phyloP scores from a whole-genome alignment of 2,888 invertebrate species.

The Tipula lateralis region DNA sequence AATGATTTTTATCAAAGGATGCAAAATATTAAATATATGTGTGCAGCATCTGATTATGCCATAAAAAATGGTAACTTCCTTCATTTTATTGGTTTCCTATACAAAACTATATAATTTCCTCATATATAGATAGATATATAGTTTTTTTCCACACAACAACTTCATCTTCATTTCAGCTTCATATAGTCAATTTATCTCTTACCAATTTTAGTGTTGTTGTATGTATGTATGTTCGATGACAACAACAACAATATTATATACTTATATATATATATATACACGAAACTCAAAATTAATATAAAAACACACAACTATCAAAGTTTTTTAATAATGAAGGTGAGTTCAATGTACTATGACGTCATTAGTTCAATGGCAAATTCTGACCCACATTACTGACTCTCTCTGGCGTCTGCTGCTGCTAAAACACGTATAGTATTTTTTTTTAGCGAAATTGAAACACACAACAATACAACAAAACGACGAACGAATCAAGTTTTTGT shows the following conservation, averaged over 20 bases:
- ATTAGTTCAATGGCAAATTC: slow-evolving; percentile 51
- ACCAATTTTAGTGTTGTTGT: background rate
- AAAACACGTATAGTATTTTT: slow-evolving; percentile 29
- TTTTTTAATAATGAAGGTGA: slow-evolving; percentile 31
- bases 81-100: slow-evolving; percentile 11
- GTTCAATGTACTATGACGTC: slow-evolving; percentile 50
- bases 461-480: background rate
- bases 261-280: background rate
- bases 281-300: slow-evolving; percentile 12
- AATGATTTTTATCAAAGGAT: background rate
- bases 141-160: background rate
- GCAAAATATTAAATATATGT: background rate
- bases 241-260: background rate
- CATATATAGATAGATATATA: background rate
- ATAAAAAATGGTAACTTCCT: background rate
- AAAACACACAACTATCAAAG: slow-evolving; percentile 25
- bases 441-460: slow-evolving; percentile 25
- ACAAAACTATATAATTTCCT: slow-evolving; percentile 4
- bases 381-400: slow-evolving; percentile 48
- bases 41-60: background rate
- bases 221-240: background rate
- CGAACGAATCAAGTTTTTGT: slow-evolving; percentile 4
- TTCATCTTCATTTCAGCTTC: background rate
- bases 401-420: slow-evolving; percentile 43
- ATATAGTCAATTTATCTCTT: background rate